phyloP scores from a whole-genome alignment of 2,113 vertebrate species.

The Pelvicachromis taeniatus region DNA sequence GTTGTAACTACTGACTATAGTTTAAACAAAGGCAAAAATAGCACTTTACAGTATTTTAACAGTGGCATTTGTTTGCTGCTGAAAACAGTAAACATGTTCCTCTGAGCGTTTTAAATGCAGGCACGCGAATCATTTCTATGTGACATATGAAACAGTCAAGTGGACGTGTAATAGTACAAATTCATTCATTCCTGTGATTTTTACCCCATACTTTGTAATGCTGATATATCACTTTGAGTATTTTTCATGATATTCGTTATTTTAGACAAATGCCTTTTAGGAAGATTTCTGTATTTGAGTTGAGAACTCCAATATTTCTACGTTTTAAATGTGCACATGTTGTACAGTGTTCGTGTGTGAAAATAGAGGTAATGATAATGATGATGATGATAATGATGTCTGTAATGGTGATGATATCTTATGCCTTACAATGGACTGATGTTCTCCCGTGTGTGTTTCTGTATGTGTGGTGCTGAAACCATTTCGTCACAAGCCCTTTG shows the following conservation, averaged over 20 bases:
- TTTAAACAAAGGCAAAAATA: not conserved
- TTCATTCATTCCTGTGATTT: not conserved
- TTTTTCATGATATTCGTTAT: not conserved
- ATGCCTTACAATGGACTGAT: conserved; percentile 15
- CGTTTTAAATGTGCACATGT: conserved; percentile 5
- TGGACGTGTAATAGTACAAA: not conserved
- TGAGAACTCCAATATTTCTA: not conserved
- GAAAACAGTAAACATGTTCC: not conserved
- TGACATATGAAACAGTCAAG: not conserved
- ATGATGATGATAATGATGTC: not conserved
- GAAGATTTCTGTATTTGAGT: not conserved
- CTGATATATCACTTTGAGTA: not conserved
- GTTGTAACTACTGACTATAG: not conserved
- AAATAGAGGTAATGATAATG: not conserved
- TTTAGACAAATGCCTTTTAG: not conserved
- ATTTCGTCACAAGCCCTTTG: not conserved
- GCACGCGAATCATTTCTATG: not conserved
- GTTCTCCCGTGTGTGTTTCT: not conserved
- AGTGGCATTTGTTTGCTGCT: not conserved
- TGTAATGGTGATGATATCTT: not conserved
- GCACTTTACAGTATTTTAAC: not conserved
- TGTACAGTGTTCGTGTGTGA: conserved; percentile 3
- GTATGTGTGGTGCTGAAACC: not conserved
- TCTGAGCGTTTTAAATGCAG: not conserved
- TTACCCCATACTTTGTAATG: not conserved